These are phyloP conservation scores for Spodoptera frugiperda DNA, from an alignment of 1,140 invertebrate genomes.

Conservation along the genomic window DNA sequence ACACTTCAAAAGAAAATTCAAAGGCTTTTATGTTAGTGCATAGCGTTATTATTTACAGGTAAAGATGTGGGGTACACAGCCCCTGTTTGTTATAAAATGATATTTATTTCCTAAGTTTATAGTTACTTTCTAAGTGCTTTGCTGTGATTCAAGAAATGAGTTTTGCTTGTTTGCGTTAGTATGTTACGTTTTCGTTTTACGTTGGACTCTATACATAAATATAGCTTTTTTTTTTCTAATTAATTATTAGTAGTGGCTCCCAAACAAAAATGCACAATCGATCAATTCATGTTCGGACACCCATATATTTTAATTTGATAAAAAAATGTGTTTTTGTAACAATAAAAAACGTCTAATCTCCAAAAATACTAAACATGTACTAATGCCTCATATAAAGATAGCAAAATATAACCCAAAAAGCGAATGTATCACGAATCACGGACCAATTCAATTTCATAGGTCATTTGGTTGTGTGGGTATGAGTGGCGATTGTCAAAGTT, in stretches of 20 bases:
- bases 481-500: constrained; percentile 47
- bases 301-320: too few relatives aligned
- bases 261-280: too few relatives aligned
- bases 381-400: neutral
- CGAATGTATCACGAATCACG: constrained; percentile 32
- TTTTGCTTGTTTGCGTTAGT: too few relatives aligned
- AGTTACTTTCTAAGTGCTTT: neutral
- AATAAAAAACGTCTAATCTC: too few relatives aligned
- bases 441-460: constrained; percentile 41
- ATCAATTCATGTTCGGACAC: too few relatives aligned
- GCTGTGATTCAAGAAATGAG: neutral
- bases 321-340: too few relatives aligned
- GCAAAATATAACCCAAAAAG: constrained; percentile 9
- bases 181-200: too few relatives aligned
- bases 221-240: too few relatives aligned
- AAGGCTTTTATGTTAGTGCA: constrained; percentile 20
- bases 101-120: constrained; percentile 1
- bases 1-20: constrained; percentile 23
- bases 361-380: too few relatives aligned
- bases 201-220: too few relatives aligned
- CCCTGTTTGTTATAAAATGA: constrained; percentile 1
- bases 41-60: constrained; percentile 28
- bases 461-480: constrained; percentile 38
- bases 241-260: too few relatives aligned
- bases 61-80: neutral